A percentile compares a stretch with the other conserved stretches of the same genome.
These are phyloP conservation scores for Eristalinus sepulchralis DNA, from an alignment of 2,888 invertebrate genomes.

Conservation along the genomic window DNA sequence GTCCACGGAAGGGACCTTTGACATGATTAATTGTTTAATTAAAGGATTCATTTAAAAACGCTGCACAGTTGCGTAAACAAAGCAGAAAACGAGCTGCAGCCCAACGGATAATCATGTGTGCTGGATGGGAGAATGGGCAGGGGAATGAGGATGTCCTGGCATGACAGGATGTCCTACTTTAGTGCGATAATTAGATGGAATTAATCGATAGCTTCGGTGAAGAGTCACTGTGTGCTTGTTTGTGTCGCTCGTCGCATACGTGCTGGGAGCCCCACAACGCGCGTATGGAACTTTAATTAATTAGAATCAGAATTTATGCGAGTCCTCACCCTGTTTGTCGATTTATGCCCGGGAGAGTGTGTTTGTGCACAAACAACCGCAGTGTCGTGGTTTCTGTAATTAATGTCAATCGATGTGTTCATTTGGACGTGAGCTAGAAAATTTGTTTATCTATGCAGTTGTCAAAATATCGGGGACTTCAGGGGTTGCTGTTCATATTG, in stretches of 20 bases:
- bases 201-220: constrained; percentile 30
- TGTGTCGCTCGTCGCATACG: constrained; percentile 11
- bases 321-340: neutral
- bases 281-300: constrained; percentile 47
- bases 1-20: neutral
- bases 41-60: constrained; percentile 11
- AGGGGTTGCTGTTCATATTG: neutral
- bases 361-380: neutral
- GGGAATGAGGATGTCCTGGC: constrained; percentile 1
- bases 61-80: neutral
- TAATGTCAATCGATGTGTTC: neutral
- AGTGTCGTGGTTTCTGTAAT: neutral
- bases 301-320: constrained; percentile 33
- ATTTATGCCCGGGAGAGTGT: neutral
- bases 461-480: neutral
- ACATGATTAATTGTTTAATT: constrained; percentile 21
- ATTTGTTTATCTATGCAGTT: neutral
- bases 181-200: constrained; percentile 53
- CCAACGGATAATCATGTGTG: no score
- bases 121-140: neutral
- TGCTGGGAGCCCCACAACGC: neutral
- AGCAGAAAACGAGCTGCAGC: no score
- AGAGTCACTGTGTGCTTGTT: constrained; percentile 6
- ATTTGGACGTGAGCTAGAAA: neutral
- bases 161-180: constrained; percentile 41